Base-by-base conservation (phyloP, 1,140 invertebrate species). In the Lycorma delicatula region DNA sequence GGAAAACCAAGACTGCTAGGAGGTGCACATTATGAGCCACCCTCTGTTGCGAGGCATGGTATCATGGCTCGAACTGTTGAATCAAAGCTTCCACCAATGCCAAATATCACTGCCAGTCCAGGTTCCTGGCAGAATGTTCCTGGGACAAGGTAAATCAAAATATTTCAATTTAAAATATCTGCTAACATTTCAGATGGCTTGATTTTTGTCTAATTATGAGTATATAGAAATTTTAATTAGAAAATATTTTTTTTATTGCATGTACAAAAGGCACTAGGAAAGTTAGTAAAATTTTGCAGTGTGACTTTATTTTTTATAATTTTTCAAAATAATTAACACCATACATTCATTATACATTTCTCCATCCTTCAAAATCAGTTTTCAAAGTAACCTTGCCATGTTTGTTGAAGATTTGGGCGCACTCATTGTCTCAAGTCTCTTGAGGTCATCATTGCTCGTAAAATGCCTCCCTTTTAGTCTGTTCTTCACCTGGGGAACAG, bases 51-150 rank as follows among this genome's bases (percentile, higher is more conserved):
- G 20, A 25, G 18, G 48, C 16, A 26, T 11, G 29, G 28, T 3
- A 0, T 13, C 13, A 26, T 41, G 23, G 34, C 57, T 5, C 20
- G 44, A 1, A 20, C 68, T 60, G 65, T 73, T 52, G 76, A 78
- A 66, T 67, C 69, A 58, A 74, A 72, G 31, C 61, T 77, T 57
- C 76, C 76, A 22, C 69, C 69, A 48, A 75, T 71, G 58, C 67
- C 68, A 55, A 77, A 75, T 66, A 64, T 72, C 0, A 63, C 68
- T 56, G 74, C 77, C 58, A 69, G 66, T 54, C 74, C 78, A 59
- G 79, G 77, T 18, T 66, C 68, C 50, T 81, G 79, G 79, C 78
- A 80, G 68, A 73, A 71, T 59, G 78, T 81, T 54, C 75, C 76
- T 53, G 78, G 77, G 34, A 80, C 74, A 18, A 74, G 71, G 74